Evolutionary conservation across 2,113 vertebrate genomes (phyloP), one percentile per base, ranked within the genome.

Genomic region (Pachyramphus minor): DNA sequence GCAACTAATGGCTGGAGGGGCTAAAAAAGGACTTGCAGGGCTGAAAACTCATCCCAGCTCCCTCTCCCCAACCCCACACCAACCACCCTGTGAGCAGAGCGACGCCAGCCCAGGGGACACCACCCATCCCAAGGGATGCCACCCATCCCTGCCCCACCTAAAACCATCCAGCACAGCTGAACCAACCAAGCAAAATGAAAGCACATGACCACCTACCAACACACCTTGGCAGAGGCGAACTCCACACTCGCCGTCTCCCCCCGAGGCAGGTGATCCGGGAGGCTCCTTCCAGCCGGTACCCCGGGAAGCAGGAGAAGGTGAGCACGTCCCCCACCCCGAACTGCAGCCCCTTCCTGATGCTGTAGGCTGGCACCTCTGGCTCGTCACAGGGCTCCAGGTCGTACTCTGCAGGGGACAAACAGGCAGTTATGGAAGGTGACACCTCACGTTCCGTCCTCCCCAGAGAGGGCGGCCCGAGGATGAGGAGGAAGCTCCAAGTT

Each of bases 171-270:
- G 93, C 94, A 84, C 58, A 27, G 91, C 0, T n/a, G 6, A 82
- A 55, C 76, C 91, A 95, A 86, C 97, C 96, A 98, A 98, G 98
- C 98, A 97, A 98, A 99, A 99, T 98, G 98, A 99, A 99, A 99
- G 98, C 98, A 98, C 98, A 92, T 99, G 99, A 99, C 99, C 99
- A 99, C 99, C 99, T 99, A 99, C 99, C 99, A 98, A 99, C 99
- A 99, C 99, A 99, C 99, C 99, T 99, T 99, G 99, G 99, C 98
- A 99, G 99, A 99, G 99, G 99, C 98, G 99, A 99, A 97, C 99
- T 99, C 99, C 99, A 99, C 96, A 99, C 99, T 82, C 99, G 98
- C 98, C 99, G 98, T 97, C 99, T 98, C 97, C 99, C 99, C 93
- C 99, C 99, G 96, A 99, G 99, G 98, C 99, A 99, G 96, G 99